A percentile compares a stretch with the other conserved stretches of the same genome.
Conservation (phyloP, 2,888 invertebrate species). For the Eupithecia exiguata region DNA sequence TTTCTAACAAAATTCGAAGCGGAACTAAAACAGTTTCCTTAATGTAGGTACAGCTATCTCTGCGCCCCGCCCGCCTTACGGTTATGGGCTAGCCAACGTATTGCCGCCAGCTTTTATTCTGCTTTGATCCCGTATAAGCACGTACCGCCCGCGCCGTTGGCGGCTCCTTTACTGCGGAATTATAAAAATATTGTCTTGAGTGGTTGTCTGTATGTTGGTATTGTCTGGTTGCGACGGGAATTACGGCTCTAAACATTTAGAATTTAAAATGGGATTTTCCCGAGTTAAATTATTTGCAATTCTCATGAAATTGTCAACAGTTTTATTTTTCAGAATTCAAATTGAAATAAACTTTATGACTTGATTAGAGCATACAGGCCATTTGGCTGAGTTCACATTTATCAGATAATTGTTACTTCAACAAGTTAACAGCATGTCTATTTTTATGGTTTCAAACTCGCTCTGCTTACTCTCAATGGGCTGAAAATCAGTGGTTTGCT, state of each 20-base stretch:
- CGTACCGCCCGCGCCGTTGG: slow-evolving; percentile 13
- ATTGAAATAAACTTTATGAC: background rate
- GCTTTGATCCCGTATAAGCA: slow-evolving; percentile 40
- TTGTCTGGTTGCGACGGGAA: slow-evolving; percentile 14
- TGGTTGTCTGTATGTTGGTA: slow-evolving; percentile 17
- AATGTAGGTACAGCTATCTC: slow-evolving; percentile 33
- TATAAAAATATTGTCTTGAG: slow-evolving; percentile 34
- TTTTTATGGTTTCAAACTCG: too few species aligned
- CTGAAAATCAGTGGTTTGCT: too few species aligned
- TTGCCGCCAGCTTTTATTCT: slow-evolving; percentile 31
- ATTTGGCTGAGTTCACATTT: too few species aligned
- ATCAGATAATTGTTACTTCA: background rate
- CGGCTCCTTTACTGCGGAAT: slow-evolving; percentile 26
- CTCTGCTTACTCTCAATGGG: too few species aligned
- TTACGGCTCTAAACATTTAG: background rate
- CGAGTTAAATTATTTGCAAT: background rate
- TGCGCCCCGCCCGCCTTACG: slow-evolving; percentile 31
- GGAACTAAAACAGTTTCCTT: slow-evolving; percentile 32
- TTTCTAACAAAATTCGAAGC: slow-evolving; percentile 17
- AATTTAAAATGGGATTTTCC: background rate
- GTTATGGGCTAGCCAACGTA: slow-evolving; percentile 43
- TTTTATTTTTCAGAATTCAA: background rate
- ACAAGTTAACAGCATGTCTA: too few species aligned
- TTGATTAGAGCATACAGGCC: background rate
- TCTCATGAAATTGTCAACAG: background rate